Percentiles rank a stretch among this genome's conserved stretches.
These are phyloP conservation scores for Trissonchulus latispiculum DNA, from an alignment of 2,888 invertebrate species.

Conservation along the genomic window DNA sequence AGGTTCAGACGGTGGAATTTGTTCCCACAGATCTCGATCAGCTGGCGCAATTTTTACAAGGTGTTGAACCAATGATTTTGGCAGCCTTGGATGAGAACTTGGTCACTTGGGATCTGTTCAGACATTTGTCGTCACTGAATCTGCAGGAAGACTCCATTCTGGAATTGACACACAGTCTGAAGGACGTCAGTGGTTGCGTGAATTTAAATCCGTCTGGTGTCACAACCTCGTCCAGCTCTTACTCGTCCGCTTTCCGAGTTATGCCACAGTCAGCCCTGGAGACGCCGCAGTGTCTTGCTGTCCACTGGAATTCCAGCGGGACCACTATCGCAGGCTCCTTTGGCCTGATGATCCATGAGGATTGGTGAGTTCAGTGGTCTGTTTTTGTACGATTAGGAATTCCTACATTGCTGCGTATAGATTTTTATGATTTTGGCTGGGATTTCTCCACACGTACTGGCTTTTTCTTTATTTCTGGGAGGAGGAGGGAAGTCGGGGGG, in stretches of 20 bases:
- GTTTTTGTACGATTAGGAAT: too few species aligned
- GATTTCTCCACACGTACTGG: too few species aligned
- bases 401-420: too few species aligned
- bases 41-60: not conserved
- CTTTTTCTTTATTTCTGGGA: too few species aligned
- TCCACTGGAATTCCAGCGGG: slow-evolving; percentile 19
- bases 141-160: not conserved
- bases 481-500: too few species aligned
- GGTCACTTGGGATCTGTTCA: not conserved
- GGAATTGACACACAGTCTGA: not conserved
- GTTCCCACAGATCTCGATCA: too few species aligned
- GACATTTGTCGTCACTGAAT: not conserved
- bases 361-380: slow-evolving; percentile 22
- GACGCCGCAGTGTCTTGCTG: not conserved
- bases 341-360: slow-evolving; percentile 19
- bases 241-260: too few species aligned
- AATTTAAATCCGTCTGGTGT: too few species aligned
- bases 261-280: not conserved
- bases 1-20: too few species aligned
- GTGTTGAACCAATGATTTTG: slow-evolving; percentile 5
- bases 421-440: too few species aligned
- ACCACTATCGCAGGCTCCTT: slow-evolving; percentile 19
- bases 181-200: too few species aligned
- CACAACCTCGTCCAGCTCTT: too few species aligned
- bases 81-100: not conserved